Base-by-base conservation (phyloP, 2,113 vertebrate species). In the Dicerorhinus sumatrensis region DNA sequence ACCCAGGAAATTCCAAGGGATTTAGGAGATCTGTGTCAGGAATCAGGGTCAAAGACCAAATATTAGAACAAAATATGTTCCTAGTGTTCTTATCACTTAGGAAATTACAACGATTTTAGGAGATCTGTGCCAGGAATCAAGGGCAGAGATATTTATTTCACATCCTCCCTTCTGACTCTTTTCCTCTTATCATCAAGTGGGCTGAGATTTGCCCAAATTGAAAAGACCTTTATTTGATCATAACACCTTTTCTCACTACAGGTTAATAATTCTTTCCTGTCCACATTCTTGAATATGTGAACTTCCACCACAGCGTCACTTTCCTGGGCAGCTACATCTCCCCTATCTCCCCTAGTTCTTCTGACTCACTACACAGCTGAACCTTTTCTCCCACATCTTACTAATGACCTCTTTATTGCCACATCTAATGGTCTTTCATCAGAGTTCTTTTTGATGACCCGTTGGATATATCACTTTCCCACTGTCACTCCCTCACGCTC, bases 331-430 rank as follows among this genome's bases (percentile, higher is more conserved):
- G 58, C 42, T n/a, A 20, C 6, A 2, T 18, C 73, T 63, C 46
- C 48, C 63, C 48, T 33, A 6, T 36, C 42, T 89, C 42, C 42
- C 42, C 42, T 42, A 5, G 42, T 84, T 67, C 72, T 84, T 69
- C 73, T 96, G 94, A 95, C 95, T 96, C 91, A 75, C 6, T 73
- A 46, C 5, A 8, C 46, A 31, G 39, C 51, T 69, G 42, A 83
- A 56, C 16, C 12, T 69, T 62, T 86, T 20, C 42, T 39, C 58
- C 33, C 27, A 23, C 16, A 21, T 82, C 77, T 76, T 92, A n/a
- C 87, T 87, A 23, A 87, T 87, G 76, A 54, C n/a, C 54, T 65
- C 46, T 42, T 80, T 36, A 93, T 96, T 96, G 86, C 75, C 36
- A 70, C 82, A 95, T 89, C 20, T 5, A 60, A 27, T 54, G 42